Conservation (phyloP, 2,888 invertebrate species). For the Amphipyra tragopoginis region DNA sequence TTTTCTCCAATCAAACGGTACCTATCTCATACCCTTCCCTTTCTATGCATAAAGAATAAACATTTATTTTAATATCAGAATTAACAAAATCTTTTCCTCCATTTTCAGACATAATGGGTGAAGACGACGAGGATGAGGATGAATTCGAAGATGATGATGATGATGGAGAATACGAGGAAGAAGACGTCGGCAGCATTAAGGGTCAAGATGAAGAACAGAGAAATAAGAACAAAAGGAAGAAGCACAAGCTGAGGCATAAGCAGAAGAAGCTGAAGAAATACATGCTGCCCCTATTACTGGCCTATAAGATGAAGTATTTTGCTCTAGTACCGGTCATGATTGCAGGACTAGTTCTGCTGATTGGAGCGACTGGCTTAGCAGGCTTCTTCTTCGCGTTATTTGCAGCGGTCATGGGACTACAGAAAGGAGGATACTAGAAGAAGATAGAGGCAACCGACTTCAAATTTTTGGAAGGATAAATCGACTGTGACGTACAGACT, state of each 20-base stretch:
- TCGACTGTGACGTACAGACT: conserved; percentile 29
- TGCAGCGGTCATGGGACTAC: conserved; percentile 94
- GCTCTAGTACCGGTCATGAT: conserved; percentile 94
- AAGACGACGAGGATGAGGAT: conserved; percentile 74
- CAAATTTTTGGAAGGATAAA: conserved; percentile 43
- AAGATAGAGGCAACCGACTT: conserved; percentile 55
- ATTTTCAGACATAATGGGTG: conserved; percentile 81
- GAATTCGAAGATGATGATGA: conserved; percentile 68
- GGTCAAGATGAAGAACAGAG: conserved; percentile 60
- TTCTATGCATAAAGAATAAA: too few relatives aligned
- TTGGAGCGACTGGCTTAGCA: conserved; percentile 94
- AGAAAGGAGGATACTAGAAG: conserved; percentile 83
- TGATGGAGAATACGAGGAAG: conserved; percentile 69
- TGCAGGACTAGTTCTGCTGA: conserved; percentile 92
- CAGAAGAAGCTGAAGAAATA: conserved; percentile 92
- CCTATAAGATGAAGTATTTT: conserved; percentile 95
- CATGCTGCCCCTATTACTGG: conserved; percentile 93
- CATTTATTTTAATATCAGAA: too few relatives aligned
- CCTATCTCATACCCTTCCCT: too few relatives aligned
- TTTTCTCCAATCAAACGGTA: too few relatives aligned
- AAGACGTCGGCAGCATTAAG: conserved; percentile 61
- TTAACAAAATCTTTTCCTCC: conserved; percentile 15
- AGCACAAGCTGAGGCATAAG: conserved; percentile 65
- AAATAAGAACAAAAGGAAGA: conserved; percentile 60
- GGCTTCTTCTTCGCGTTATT: conserved; percentile 97